phyloP scores from a whole-genome alignment of 2,797 vertebrate species.

The Epinephelus malabaricus region DNA sequence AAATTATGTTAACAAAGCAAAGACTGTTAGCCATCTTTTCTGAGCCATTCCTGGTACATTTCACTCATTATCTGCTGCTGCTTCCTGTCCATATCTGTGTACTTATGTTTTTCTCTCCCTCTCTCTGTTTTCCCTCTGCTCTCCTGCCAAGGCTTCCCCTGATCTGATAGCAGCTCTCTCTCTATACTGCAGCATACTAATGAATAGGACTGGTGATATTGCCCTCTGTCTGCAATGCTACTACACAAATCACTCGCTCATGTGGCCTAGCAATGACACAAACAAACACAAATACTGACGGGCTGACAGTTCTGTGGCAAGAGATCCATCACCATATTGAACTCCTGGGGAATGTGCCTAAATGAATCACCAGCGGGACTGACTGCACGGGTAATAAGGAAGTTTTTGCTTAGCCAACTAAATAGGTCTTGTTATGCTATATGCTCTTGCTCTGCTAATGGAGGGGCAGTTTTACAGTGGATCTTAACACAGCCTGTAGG shows the following conservation, averaged over 20 bases:
- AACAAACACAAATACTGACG: conserved; percentile 76
- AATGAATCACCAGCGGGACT: conserved; percentile 63
- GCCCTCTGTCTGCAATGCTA: conserved; percentile 67
- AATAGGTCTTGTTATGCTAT: conserved; percentile 53
- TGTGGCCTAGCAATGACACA: conserved; percentile 67
- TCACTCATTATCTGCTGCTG: conserved; percentile 14
- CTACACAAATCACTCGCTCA: conserved; percentile 71
- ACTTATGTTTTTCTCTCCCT: conserved; percentile 2
- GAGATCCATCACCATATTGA: conserved; percentile 70
- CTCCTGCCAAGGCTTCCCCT: conserved; percentile 57
- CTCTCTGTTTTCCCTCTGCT: conserved; percentile 28
- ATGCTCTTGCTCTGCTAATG: conserved; percentile 42
- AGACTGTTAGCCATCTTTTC: background rate
- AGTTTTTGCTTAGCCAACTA: conserved; percentile 53
- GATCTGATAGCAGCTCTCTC: conserved; percentile 70
- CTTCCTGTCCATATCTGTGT: conserved; percentile 28
- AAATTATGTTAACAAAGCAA: conserved; percentile 2
- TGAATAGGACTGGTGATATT: conserved; percentile 67
- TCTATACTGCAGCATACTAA: conserved; percentile 75
- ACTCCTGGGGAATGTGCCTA: conserved; percentile 54
- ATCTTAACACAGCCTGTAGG: conserved; percentile 45
- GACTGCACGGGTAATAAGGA: conserved; percentile 46
- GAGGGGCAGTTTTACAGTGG: conserved; percentile 42
- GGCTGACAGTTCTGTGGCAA: conserved; percentile 70
- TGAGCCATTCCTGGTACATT: conserved; percentile 7